These are phyloP conservation scores for Arrhamphus sclerolepis DNA, from an alignment of 2,797 vertebrate species.

Conservation along the genomic window DNA sequence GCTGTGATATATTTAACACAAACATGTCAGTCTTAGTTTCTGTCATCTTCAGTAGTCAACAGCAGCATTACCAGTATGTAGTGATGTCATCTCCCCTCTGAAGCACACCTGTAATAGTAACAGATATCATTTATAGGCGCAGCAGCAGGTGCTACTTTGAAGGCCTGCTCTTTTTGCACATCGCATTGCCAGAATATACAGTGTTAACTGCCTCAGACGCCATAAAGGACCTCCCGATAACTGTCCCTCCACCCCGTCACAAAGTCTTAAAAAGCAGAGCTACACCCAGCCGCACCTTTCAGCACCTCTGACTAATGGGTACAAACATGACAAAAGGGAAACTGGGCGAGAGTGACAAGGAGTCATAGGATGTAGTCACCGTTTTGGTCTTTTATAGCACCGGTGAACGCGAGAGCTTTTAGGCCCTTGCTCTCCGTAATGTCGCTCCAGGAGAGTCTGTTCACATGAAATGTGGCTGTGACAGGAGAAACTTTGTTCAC, in stretches of 20 bases:
- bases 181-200: conserved; percentile 44
- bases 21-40: conserved; percentile 21
- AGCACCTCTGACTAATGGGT: conserved; percentile 8
- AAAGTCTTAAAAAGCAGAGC: conserved; percentile 60
- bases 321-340: conserved; percentile 56
- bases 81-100: not conserved
- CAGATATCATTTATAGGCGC: conserved; percentile 19
- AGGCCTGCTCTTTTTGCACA: conserved; percentile 10
- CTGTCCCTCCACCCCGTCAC: not conserved
- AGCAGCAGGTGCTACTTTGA: conserved; percentile 26
- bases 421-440: too few relatives aligned
- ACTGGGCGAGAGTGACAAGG: not conserved
- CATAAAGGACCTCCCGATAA: too few relatives aligned
- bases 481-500: too few relatives aligned
- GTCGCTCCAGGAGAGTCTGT: too few relatives aligned
- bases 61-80: too few relatives aligned
- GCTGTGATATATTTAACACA: not conserved
- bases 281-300: conserved; percentile 20
- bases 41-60: not conserved
- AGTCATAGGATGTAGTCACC: conserved; percentile 27
- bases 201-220: conserved; percentile 48
- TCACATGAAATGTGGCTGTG: too few relatives aligned
- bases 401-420: too few relatives aligned
- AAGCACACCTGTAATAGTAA: conserved; percentile 16
- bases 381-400: too few relatives aligned